Conservation (phyloP, 2,888 invertebrate species). For the Eupithecia insigniata region DNA sequence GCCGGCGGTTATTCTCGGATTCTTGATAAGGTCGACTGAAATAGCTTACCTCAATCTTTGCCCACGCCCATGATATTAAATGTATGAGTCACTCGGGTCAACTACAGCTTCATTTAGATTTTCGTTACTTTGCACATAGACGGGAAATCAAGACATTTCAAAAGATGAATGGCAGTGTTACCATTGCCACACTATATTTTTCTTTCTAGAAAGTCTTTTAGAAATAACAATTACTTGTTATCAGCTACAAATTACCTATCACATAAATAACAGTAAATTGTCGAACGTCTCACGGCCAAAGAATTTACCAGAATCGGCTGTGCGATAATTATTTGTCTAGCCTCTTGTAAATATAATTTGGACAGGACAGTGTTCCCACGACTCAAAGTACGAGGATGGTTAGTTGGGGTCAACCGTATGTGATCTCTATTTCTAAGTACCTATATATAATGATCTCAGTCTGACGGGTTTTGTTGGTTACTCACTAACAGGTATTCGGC, state of each 20-base stretch:
- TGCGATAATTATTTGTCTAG: neutral
- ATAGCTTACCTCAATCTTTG: slow-evolving; percentile 42
- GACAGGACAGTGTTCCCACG: slow-evolving; percentile 19
- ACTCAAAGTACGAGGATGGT: slow-evolving; percentile 6
- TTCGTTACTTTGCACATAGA: neutral
- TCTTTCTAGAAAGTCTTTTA: neutral
- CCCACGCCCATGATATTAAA: slow-evolving; percentile 33
- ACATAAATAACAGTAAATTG: neutral
- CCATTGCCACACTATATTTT: too few relatives aligned
- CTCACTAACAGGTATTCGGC: slow-evolving; percentile 7
- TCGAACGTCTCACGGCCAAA: neutral
- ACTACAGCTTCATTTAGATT: slow-evolving; percentile 13
- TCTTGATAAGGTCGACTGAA: slow-evolving; percentile 47
- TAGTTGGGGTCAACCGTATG: slow-evolving; percentile 27
- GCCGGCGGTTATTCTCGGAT: slow-evolving; percentile 39
- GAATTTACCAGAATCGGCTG: neutral
- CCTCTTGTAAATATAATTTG: neutral
- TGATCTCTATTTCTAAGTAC: slow-evolving; percentile 13
- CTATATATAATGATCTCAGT: neutral
- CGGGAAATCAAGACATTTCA: neutral
- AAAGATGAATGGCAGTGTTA: too few relatives aligned
- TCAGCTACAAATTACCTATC: neutral
- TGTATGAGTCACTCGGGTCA: slow-evolving; percentile 34
- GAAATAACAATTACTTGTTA: neutral
- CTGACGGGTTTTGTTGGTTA: neutral